These are phyloP conservation scores for Siniperca knerii DNA, from an alignment of 2,113 vertebrate genomes.

Conservation along the genomic window DNA sequence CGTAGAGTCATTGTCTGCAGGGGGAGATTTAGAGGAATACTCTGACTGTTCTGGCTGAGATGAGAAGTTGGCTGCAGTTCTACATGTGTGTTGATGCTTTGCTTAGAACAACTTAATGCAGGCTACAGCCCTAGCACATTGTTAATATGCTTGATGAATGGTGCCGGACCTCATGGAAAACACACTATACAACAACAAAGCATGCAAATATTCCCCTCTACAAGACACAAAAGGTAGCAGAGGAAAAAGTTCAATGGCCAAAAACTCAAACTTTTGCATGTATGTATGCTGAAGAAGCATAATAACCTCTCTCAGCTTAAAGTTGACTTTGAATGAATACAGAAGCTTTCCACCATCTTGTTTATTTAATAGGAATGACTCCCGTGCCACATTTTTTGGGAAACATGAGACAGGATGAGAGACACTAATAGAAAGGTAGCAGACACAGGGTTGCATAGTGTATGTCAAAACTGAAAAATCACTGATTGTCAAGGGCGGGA, in stretches of 20 bases:
- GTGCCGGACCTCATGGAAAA: neutral
- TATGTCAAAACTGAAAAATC: constrained; percentile 36
- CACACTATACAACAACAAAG: too few species aligned
- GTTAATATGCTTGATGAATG: constrained; percentile 6
- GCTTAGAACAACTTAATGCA: neutral
- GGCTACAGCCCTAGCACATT: neutral
- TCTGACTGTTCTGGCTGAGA: constrained; percentile 14
- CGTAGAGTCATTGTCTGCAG: neutral
- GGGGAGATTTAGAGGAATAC: constrained; percentile 28
- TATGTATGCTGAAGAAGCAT: neutral
- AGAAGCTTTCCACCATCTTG: neutral
- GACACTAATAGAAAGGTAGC: constrained; percentile 28
- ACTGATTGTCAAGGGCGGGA: neutral
- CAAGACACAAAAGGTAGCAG: neutral
- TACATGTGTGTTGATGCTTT: neutral
- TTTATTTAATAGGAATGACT: neutral
- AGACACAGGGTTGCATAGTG: neutral
- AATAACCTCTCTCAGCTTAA: neutral
- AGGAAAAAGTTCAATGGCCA: neutral
- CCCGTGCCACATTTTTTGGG: neutral
- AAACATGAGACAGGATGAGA: neutral
- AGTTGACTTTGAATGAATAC: neutral
- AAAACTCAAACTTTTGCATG: constrained; percentile 3
- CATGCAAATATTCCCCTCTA: neutral
- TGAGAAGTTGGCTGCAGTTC: constrained; percentile 4